These are phyloP conservation scores for Psilopsiagon aurifrons DNA, from an alignment of 2,113 vertebrate species.

Conservation along the genomic window DNA sequence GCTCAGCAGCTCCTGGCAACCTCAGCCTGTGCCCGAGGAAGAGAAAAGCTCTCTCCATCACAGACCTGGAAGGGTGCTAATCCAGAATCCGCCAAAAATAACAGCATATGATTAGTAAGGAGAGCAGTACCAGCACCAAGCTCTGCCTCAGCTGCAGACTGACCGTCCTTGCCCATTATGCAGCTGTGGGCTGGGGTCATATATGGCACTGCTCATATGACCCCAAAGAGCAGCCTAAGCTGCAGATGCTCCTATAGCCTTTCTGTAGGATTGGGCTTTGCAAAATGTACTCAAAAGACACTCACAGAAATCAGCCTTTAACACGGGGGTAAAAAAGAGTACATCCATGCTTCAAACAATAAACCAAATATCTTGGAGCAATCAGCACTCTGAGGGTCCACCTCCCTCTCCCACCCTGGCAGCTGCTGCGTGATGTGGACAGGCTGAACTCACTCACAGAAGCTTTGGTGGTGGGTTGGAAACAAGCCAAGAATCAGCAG, in stretches of 20 bases:
- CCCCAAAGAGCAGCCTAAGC: neutral
- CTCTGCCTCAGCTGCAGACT: neutral
- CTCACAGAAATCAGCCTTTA: neutral
- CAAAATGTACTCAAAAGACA: neutral
- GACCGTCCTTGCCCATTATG: fast-evolving
- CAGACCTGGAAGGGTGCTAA: neutral
- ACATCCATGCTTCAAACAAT: neutral
- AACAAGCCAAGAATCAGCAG: neutral
- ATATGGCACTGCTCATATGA: fast-evolving
- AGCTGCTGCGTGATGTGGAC: neutral
- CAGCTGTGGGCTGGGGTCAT: neutral
- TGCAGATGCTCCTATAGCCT: neutral
- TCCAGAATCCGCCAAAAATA: fast-evolving
- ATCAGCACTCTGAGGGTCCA: no score
- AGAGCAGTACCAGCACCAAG: neutral
- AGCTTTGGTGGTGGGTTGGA: neutral
- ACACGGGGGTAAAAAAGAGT: neutral
- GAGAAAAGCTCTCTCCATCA: neutral
- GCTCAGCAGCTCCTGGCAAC: neutral
- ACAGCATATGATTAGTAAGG: neutral
- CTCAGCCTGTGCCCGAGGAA: neutral
- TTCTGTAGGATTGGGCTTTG: neutral
- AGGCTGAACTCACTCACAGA: neutral
- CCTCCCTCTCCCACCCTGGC: neutral
- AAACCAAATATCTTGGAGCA: neutral